Conservation (phyloP, 64 coral and sea anemone genomes). For the Montipora efflorescens region DNA sequence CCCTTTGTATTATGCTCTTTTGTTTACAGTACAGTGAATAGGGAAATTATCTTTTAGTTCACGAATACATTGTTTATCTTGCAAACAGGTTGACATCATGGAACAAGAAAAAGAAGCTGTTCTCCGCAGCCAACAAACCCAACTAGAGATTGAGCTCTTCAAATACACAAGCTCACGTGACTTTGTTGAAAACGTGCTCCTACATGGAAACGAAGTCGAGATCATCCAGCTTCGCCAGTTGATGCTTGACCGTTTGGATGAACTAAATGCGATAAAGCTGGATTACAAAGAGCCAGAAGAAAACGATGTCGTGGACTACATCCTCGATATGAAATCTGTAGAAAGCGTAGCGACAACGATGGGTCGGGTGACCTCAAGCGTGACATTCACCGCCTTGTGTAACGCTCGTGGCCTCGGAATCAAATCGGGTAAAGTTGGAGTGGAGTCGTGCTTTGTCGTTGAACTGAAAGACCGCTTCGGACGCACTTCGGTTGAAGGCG, state of each 20-base stretch:
- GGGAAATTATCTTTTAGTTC: too few relatives aligned
- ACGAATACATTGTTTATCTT: neutral
- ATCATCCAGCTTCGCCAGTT: conserved; percentile 84
- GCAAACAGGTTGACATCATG: conserved; percentile 73
- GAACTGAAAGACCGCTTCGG: conserved; percentile 87
- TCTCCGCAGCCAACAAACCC: conserved; percentile 69
- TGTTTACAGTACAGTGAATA: too few relatives aligned
- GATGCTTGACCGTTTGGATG: conserved; percentile 87
- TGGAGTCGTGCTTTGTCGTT: conserved; percentile 76
- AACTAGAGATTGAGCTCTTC: conserved; percentile 91
- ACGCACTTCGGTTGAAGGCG: conserved; percentile 76
- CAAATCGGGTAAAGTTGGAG: conserved; percentile 91
- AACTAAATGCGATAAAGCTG: conserved; percentile 78
- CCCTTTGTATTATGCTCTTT: too few relatives aligned
- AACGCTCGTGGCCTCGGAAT: conserved; percentile 70
- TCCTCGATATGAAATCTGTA: conserved; percentile 73
- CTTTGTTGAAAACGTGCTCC: conserved; percentile 92
- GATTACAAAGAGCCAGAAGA: conserved; percentile 86
- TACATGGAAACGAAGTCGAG: conserved; percentile 98
- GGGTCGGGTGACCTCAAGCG: conserved; percentile 75
- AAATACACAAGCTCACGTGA: conserved; percentile 96
- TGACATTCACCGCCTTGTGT: conserved; percentile 79
- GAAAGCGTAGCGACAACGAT: conserved; percentile 72
- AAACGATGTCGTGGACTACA: conserved; percentile 91
- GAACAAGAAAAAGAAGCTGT: conserved; percentile 81